phyloP scores from a whole-genome alignment of 2,888 invertebrate genomes.

The Actias luna region DNA sequence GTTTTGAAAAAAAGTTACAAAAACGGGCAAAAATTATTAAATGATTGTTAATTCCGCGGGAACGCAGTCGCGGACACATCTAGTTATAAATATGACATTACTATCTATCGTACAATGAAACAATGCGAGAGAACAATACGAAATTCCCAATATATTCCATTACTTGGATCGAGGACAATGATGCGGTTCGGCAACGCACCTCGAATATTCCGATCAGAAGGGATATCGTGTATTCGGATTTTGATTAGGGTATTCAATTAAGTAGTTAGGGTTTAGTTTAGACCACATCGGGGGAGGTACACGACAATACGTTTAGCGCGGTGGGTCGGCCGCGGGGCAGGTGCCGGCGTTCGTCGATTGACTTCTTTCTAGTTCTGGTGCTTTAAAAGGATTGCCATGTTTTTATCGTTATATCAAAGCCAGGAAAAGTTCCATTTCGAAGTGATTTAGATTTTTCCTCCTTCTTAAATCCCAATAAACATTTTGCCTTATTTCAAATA shows the following conservation, averaged over 20 bases:
- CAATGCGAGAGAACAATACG: constrained; percentile 16
- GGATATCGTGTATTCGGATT: constrained; percentile 71
- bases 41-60: too few species aligned
- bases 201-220: constrained; percentile 66
- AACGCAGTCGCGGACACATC: too few species aligned
- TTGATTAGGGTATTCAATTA: constrained; percentile 77
- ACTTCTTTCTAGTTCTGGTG: constrained; percentile 65
- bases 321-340: constrained; percentile 37
- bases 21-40: too few species aligned
- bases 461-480: not conserved
- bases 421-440: constrained; percentile 23
- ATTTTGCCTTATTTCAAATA: not conserved
- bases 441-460: not conserved
- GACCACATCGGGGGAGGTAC: constrained; percentile 67
- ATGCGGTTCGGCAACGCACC: constrained; percentile 58
- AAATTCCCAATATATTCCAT: constrained; percentile 7
- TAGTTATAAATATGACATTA: constrained; percentile 18
- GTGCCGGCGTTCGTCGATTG: constrained; percentile 34
- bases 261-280: constrained; percentile 74
- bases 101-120: constrained; percentile 17
- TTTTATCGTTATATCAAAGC: constrained; percentile 62
- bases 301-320: constrained; percentile 76
- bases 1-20: too few species aligned
- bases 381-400: constrained; percentile 80
- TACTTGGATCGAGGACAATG: constrained; percentile 38